phyloP scores from a whole-genome alignment of 2,888 invertebrate species.

The Microdon myrmicae region DNA sequence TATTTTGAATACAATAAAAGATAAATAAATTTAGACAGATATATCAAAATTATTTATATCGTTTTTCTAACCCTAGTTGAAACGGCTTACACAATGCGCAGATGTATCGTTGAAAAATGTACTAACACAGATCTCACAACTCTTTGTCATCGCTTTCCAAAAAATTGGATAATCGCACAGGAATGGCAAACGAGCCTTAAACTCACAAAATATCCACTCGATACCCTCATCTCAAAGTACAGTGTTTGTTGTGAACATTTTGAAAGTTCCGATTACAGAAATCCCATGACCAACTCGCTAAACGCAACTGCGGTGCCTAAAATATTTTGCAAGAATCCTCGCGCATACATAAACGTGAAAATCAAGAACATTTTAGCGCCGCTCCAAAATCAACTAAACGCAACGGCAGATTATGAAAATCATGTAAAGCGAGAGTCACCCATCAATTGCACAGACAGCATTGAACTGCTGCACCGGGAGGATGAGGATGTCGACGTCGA shows the following conservation, averaged over 20 bases:
- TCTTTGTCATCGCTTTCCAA: constrained; percentile 39
- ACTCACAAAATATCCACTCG: constrained; percentile 15
- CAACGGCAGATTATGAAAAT: background rate
- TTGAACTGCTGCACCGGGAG: constrained; percentile 44
- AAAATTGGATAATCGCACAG: constrained; percentile 13
- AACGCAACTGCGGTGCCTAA: constrained; percentile 28
- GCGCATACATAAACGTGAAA: background rate
- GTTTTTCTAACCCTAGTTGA: background rate
- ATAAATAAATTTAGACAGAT: background rate
- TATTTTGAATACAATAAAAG: background rate
- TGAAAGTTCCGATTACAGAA: constrained; percentile 24
- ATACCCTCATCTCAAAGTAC: constrained; percentile 30
- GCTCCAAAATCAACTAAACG: background rate
- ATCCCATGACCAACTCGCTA: constrained; percentile 8
- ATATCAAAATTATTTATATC: background rate
- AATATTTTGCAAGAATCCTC: constrained; percentile 13
- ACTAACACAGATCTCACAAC: constrained; percentile 26
- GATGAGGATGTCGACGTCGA: constrained; percentile 12
- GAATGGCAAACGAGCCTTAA: constrained; percentile 35
- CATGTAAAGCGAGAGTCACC: too few species aligned
- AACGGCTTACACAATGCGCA: constrained; percentile 21
- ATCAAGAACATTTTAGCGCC: constrained; percentile 2
- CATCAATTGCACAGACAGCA: constrained; percentile 43
- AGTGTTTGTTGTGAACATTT: constrained; percentile 40
- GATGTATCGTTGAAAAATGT: constrained; percentile 40